phyloP scores from a whole-genome alignment of 1,140 invertebrate genomes.

The Hormaphis cornu region DNA sequence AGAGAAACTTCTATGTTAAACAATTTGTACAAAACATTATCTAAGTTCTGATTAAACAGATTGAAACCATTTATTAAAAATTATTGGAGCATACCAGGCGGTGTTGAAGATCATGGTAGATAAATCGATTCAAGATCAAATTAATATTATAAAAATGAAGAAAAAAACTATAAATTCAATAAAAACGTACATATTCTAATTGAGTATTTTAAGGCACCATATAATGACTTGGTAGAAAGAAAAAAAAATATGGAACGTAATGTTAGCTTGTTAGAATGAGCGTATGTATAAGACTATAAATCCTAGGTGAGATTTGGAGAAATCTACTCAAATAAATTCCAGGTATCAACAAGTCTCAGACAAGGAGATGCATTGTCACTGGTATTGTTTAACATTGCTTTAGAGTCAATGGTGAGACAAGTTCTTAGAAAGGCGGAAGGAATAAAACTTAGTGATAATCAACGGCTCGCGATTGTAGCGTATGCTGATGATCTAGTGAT shows the following conservation, averaged over 20 bases:
- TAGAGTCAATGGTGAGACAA: neutral
- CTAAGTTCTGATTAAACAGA: conserved; percentile 3
- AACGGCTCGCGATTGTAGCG: neutral
- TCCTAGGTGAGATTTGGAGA: neutral
- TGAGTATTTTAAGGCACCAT: conserved; percentile 10
- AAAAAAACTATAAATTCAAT: neutral
- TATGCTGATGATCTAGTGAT: neutral
- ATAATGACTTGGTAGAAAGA: neutral
- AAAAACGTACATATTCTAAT: conserved; percentile 2
- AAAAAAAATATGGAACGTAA: neutral
- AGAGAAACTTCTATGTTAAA: neutral
- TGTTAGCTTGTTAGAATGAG: neutral
- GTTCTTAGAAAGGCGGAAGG: neutral
- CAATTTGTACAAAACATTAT: conserved; percentile 28
- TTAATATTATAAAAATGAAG: neutral
- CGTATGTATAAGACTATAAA: neutral
- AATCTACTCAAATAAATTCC: neutral
- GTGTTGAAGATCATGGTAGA: conserved; percentile 1
- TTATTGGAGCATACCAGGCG: conserved; percentile 21
- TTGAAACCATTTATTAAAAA: conserved; percentile 23
- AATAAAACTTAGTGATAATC: neutral
- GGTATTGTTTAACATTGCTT: neutral
- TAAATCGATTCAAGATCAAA: neutral
- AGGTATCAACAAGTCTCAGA: neutral
- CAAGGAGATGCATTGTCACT: neutral